Evolutionary conservation across 2,888 invertebrate genomes (phyloP), one percentile per base, ranked within the genome.

Genomic region (Pollenia labialis): DNA sequence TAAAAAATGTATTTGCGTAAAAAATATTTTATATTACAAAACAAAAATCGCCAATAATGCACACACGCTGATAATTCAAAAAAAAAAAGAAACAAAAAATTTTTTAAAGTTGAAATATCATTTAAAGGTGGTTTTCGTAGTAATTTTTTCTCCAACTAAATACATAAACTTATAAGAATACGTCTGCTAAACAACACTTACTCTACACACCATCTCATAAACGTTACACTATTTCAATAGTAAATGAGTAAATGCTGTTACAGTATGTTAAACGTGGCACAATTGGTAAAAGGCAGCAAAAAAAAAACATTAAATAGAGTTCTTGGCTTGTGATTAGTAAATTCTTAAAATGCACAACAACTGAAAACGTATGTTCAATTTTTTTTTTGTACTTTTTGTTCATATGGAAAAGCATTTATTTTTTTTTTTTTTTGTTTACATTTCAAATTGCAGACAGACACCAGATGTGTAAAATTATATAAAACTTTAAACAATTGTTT

Each of bases 391-490:
- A 3, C n/a, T 75, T n/a, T 7, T 52, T 4, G 10, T 18, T 18
- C 4, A 14, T 76, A 23, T 23, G 10, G 14, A 68, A 75, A 68
- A 56, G 18, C 23, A 54, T 64, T 60, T 79, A 40, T 9, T 32
- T 32, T n/a, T 72, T 79, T 68, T 50, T 32, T 32, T 32, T 32
- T 32, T 32, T 12, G 52, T 77, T 40, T 9, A 71, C 71, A 56
- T 85, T 85, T 81, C 50, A 72, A 66, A 71, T 8, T 72, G 14
- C 72, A 71, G 71, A 77, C 76, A 85, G 66, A 81, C 60, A 81
- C 72, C 81, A 85, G 81, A 81, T 85, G 85, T 72, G 40, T 76
- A 60, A 68, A 60, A 68, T 74, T 68, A 54, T 76, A 74, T 48
- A 44, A 64, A 66, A 58, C 64, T 40, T 68, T 40, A 9, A 14